Base-by-base conservation (phyloP, 2,113 vertebrate species). In the Coregonus clupeaformis region DNA sequence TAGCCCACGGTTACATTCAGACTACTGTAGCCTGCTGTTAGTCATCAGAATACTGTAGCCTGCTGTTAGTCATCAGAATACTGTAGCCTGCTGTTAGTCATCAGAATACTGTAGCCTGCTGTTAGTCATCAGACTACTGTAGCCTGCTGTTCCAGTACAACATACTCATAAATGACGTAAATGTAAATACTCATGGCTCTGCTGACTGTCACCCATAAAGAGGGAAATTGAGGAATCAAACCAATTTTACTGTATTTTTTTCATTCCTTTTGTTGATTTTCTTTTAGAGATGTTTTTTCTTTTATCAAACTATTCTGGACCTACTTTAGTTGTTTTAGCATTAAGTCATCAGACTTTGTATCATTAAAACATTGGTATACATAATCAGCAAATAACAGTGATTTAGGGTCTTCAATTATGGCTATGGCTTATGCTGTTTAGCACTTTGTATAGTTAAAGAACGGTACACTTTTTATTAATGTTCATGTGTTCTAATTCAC, bases 361-460 rank as follows among this genome's bases (percentile, higher is more conserved):
- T 69, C 74, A 81, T 75, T 82, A 3, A 66, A 72, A 72, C 36
- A 72, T 72, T 32, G 36, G 62, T 77, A 73, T 80, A 13, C 62
- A 76, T 65, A 45, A 13, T 52, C n/a, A 45, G 74, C 79, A 52
- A 63, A 24, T 67, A 65, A 57, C 36, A 14, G 68, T 75, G 68
- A 77, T 47, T 62, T 75, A 66, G 45, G 24, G 2, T 68, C 60
- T 69, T 75, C 32, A 49, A 25, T 69, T 74, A 45, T 68, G 22
- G 36, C 16, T 64, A 4, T 25, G 12, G 49, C 59, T 62, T 6
- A n/a, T 22, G 5, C 65, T 32, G 60, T 68, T 71, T 70, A 70
- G 60, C 70, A 57, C 6, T 86, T 86, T n/a, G 71, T 86, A 68
- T n/a, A 82, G 85, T 82, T 85, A 84, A 86, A 88, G 66, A 80